These are phyloP conservation scores for Psittacula cyanocephala DNA, from an alignment of 2,113 vertebrate genomes.

Conservation along the genomic window DNA sequence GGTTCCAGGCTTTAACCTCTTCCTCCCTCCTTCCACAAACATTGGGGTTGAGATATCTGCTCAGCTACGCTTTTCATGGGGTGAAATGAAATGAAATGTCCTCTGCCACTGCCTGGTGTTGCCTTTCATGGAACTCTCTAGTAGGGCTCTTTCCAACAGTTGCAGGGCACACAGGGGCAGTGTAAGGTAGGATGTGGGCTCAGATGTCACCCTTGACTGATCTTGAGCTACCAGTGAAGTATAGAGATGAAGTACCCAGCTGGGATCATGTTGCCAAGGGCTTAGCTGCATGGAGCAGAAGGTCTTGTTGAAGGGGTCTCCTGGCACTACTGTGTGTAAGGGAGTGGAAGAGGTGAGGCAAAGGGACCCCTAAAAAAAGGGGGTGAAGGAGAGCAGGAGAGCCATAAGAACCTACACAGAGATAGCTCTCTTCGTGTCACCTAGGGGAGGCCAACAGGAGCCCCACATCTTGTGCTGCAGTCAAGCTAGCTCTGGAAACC, in stretches of 20 bases:
- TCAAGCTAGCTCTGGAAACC: background rate
- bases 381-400: background rate
- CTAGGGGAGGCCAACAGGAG: background rate
- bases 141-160: slow-evolving; percentile 13
- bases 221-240: background rate
- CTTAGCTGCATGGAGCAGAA: background rate
- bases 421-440: background rate
- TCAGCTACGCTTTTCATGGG: background rate
- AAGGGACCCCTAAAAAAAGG: background rate
- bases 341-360: background rate
- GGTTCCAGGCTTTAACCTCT: background rate
- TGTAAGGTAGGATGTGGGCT: slow-evolving; percentile 24
- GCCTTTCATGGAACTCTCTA: slow-evolving; percentile 37
- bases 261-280: background rate
- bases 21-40: background rate
- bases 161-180: background rate
- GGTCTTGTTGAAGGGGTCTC: background rate
- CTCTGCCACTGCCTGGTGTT: background rate
- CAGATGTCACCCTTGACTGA: slow-evolving; percentile 51
- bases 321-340: background rate
- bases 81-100: background rate
- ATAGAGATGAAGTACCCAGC: background rate
- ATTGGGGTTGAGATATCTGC: background rate
- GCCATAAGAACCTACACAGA: background rate
- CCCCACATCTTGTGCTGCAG: background rate